Conservation (phyloP, 2,113 vertebrate species). For the Nibea coibor region DNA sequence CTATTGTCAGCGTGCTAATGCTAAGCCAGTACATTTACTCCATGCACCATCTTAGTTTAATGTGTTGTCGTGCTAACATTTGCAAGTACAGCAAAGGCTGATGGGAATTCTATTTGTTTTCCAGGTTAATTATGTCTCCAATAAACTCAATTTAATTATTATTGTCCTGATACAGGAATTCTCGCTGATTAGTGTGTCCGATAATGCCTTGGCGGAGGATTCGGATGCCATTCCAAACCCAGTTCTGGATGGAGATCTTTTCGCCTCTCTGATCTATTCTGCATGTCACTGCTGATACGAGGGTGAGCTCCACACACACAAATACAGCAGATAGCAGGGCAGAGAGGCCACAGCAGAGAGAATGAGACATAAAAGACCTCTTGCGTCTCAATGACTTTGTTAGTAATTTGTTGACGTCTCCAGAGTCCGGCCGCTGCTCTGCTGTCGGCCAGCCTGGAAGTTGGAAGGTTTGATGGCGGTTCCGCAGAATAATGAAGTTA, state of each 20-base stretch:
- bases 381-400: no score
- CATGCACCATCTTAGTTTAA: no score
- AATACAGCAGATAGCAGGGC: not conserved
- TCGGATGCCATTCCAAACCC: not conserved
- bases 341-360: not conserved
- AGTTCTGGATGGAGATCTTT: not conserved
- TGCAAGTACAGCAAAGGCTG: not conserved
- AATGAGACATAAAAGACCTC: not conserved
- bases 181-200: no score
- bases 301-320: not conserved
- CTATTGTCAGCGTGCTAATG: not conserved
- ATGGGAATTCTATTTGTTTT: not conserved
- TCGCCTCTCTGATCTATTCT: not conserved
- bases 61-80: not conserved
- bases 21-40: not conserved
- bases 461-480: no score
- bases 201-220: not conserved
- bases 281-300: not conserved
- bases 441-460: no score
- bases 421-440: no score
- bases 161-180: not conserved
- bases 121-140: not conserved
- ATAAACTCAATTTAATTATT: no score
- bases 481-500: no score
- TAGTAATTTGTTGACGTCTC: no score